Evolutionary conservation across 2,113 vertebrate genomes (phyloP).

Genomic region (Pituophis catenifer): DNA sequence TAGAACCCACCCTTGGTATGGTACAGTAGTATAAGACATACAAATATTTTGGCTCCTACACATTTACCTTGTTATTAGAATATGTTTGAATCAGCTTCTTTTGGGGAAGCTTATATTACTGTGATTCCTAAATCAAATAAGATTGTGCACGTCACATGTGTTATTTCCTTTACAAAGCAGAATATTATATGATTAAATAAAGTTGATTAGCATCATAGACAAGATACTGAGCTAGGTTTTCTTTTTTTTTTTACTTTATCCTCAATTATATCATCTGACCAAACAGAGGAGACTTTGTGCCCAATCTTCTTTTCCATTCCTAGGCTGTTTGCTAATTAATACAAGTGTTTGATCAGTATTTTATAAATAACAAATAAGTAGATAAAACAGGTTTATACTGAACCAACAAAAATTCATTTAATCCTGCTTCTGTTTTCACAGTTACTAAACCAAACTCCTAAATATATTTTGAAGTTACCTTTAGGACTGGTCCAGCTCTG

Average conservation of each 20-base stretch:
- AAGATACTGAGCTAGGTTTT: neutral
- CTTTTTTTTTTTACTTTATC: neutral
- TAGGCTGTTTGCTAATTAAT: neutral
- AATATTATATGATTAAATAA: neutral
- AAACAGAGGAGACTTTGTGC: neutral
- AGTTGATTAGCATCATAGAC: neutral
- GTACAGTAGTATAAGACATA: neutral
- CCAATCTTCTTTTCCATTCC: neutral
- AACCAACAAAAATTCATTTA: neutral
- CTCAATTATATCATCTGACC: neutral
- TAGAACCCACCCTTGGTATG: too few species aligned
- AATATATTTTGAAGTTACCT: neutral
- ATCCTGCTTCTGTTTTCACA: neutral
- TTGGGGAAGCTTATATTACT: neutral
- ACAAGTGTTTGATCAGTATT: neutral
- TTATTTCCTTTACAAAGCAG: neutral
- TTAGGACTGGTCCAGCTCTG: neutral
- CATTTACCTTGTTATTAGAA: neutral
- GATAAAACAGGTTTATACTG: neutral
- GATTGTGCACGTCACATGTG: neutral
- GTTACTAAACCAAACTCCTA: neutral
- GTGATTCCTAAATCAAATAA: neutral
- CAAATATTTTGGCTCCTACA: neutral
- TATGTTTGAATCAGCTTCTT: neutral
- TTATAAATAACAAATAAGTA: neutral